Base-by-base conservation (phyloP, 2,797 vertebrate species). In the Peromyscus nudipes region DNA sequence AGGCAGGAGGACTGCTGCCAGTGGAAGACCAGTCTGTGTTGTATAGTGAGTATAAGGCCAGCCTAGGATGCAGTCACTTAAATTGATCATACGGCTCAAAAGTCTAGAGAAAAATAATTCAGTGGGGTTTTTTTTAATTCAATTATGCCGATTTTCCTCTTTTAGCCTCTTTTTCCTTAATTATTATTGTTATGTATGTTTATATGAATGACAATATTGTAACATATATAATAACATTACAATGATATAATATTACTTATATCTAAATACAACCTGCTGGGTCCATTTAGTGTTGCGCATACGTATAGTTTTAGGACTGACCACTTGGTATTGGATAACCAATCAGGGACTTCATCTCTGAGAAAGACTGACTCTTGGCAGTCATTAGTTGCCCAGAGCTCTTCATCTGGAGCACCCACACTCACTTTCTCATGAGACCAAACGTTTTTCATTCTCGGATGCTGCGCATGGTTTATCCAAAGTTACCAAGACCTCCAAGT, bases 31-130 rank as follows among this genome's bases (percentile, higher is more conserved):
- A 34, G 17, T 25, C 25, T 43, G 29, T 60, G 40, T 37, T 75
- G 17, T 21, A 46, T n/a, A 46, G 40, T n/a, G 37, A 75, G 7
- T 46, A 11, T 34, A 46, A 91, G 75, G 37, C 27, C 29, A 19
- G 14, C 37, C 37, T 62, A 46, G 75, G 14, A 12, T 6, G 3
- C 64, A 96, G 69, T 17, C 76, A 49, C 43, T 55, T 64, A 76
- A 84, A 71, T 77, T 52, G 34, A n/a, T 93, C 73, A 91, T 25
- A 76, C 17, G 73, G n/a, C 60, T 96, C n/a, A 93, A 92, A 89
- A 82, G 40, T 92, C 82, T 71, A 19, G 90, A 77, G 69, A 65
- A 91, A 77, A 89, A 94, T 34, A 73, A 84, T 87, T 90, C 17
- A 11, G 13, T 49, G 69, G 69, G 16, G 29, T 76, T 77, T 76